phyloP scores from a whole-genome alignment of 2,888 invertebrate genomes.

The Parochlus steinenii region DNA sequence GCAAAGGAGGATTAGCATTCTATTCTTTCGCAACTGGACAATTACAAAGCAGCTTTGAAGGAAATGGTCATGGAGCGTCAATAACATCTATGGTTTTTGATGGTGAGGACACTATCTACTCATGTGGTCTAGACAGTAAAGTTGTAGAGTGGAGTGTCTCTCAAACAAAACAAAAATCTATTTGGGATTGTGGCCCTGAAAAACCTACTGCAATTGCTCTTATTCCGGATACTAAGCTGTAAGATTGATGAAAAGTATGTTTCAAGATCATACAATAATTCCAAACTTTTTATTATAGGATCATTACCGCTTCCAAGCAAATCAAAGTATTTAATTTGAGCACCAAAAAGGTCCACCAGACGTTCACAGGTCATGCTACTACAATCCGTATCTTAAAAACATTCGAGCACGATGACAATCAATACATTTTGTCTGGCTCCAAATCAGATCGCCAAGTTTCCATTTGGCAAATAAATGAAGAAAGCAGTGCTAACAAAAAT shows the following conservation, averaged over 20 bases:
- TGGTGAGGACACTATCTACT: conserved; percentile 32
- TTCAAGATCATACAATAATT: no score
- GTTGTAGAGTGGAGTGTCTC: conserved; percentile 34
- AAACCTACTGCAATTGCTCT: conserved; percentile 26
- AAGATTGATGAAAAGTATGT: no score
- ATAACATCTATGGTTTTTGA: conserved; percentile 39
- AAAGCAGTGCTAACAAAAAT: conserved; percentile 29
- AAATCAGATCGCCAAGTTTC: conserved; percentile 27
- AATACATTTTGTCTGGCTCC: conserved; percentile 26
- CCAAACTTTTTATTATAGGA: no score
- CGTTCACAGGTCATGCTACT: conserved; percentile 46
- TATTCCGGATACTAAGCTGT: conserved; percentile 1
- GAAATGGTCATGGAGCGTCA: conserved; percentile 32
- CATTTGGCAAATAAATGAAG: conserved; percentile 23
- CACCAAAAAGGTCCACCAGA: conserved; percentile 39
- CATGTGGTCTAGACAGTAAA: conserved; percentile 39
- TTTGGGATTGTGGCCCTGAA: conserved; percentile 41
- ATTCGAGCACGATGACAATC: conserved; percentile 17
- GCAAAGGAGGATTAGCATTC: conserved; percentile 23
- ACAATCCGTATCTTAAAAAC: conserved; percentile 34
- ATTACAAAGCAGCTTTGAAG: no score
- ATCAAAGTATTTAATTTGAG: conserved; percentile 48
- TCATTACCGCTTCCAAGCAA: conserved; percentile 23
- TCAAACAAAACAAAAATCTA: conserved; percentile 28
- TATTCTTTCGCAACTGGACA: conserved; percentile 25